Evolutionary conservation across 92 coral and sea anemone genomes (phyloP), one percentile per base, ranked within the genome.

Genomic region (Ricordea florida): DNA sequence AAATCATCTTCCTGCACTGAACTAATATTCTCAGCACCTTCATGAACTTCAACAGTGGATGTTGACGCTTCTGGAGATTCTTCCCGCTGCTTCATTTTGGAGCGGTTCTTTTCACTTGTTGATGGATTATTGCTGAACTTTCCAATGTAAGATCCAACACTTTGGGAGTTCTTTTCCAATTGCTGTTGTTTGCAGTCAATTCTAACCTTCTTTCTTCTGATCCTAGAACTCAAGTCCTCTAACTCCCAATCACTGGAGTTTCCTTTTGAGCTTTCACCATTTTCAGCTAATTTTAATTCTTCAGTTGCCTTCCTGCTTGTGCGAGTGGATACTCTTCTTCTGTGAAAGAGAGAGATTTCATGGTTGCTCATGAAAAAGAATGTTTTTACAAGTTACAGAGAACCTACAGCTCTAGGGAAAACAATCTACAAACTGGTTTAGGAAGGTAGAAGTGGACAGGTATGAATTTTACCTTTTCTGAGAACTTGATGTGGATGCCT

Each of bases 171-270:
- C 4, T 14, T 9, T 60, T 60, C 47, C 9, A 37, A 22, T n/a
- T n/a, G 16, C 23, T 23, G 28, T 22, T 42, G 23, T 21, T 2
- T 10, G 18, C 20, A 6, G 31, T 18, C 13, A 10, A 7, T 27
- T 42, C 37, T 0, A 6, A 13, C 27, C 29, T 26, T 37, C 23
- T 29, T 62, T 36, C 4, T 11, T 42, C 45, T 42, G 46, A 36
- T 74, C 52, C 27, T 14, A 24, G 28, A 57, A 31, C 26, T 49
- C 28, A 58, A 45, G 34, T 49, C 34, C 34, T 59, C 70, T 18
- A 3, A n/a, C 6, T 70, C 77, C 10, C 64, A 70, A 53, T 53
- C 77, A 56, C 77, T 70, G 6, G 40, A 18, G 14, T 65, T 53
- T 20, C 29, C 51, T 16, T 25, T 18, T 2, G 47, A n/a, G 3